Percentiles rank a stretch among this genome's conserved stretches.
These are phyloP conservation scores for Amphiprion ocellaris DNA, from an alignment of 2,113 vertebrate species.

Conservation along the genomic window DNA sequence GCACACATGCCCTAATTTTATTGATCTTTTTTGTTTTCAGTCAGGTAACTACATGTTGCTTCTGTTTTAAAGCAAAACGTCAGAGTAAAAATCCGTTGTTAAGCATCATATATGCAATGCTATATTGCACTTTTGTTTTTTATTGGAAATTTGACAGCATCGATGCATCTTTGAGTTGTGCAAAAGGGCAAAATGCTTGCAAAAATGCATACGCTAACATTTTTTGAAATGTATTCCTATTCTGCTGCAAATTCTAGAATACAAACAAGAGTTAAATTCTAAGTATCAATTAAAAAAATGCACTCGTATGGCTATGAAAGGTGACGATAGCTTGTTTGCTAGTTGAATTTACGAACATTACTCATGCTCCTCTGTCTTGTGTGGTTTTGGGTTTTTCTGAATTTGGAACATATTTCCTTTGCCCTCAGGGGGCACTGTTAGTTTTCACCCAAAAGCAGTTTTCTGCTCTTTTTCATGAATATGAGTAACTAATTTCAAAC, in stretches of 20 bases:
- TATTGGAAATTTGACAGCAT: too few relatives aligned
- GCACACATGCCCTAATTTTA: not conserved
- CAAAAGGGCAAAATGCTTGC: too few relatives aligned
- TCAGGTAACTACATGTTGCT: not conserved
- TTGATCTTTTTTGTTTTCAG: not conserved
- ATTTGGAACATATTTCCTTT: constrained; percentile 37
- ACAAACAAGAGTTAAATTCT: not conserved
- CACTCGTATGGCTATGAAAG: not conserved
- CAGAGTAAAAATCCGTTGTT: too few relatives aligned
- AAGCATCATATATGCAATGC: too few relatives aligned
- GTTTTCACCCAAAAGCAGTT: constrained; percentile 54
- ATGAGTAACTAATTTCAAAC: constrained; percentile 59
- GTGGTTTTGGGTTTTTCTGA: constrained; percentile 23
- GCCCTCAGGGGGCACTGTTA: constrained; percentile 33
- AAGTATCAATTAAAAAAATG: not conserved
- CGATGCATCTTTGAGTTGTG: too few relatives aligned
- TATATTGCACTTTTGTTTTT: too few relatives aligned
- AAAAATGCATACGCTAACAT: too few relatives aligned
- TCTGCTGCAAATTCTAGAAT: too few relatives aligned
- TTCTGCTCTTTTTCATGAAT: constrained; percentile 54
- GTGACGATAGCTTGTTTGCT: not conserved
- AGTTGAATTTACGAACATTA: constrained; percentile 9
- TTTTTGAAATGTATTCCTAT: too few relatives aligned
- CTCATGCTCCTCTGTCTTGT: not conserved
- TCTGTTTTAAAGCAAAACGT: not conserved